Evolutionary conservation across 2,888 invertebrate genomes (phyloP).

Genomic region (Proisotoma minuta): DNA sequence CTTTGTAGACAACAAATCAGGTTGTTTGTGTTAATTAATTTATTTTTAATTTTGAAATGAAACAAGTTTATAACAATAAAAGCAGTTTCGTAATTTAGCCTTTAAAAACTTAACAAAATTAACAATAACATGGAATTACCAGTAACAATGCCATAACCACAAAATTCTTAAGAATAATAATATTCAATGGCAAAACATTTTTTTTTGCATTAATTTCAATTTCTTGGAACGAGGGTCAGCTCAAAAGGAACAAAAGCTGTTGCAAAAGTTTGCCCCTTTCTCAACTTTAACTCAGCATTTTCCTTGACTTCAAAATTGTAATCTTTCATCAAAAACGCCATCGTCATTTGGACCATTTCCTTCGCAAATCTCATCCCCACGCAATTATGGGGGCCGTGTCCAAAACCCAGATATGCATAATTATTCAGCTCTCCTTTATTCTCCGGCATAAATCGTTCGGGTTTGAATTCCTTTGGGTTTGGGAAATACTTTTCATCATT

Average conservation of each 20-base stretch:
- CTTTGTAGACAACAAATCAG: no score
- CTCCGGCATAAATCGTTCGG: slow-evolving; percentile 35
- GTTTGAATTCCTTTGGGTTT: slow-evolving; percentile 26
- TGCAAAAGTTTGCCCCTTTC: slow-evolving; percentile 24
- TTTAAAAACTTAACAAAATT: no score
- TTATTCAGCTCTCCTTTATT: slow-evolving; percentile 31
- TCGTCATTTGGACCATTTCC: slow-evolving; percentile 28
- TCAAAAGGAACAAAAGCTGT: slow-evolving; percentile 14
- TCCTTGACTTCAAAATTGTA: slow-evolving; percentile 25
- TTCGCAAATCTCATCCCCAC: slow-evolving; percentile 38
- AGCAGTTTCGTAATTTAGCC: no score
- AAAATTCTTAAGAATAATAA: no score
- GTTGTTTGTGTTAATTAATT: no score
- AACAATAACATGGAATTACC: no score
- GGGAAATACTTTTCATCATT: slow-evolving; percentile 25
- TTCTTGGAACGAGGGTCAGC: background rate
- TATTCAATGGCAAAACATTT: no score
- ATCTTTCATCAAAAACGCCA: slow-evolving; percentile 30
- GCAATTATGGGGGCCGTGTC: slow-evolving; percentile 34
- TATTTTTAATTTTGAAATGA: no score
- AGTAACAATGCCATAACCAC: no score
- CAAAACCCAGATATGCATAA: slow-evolving; percentile 34
- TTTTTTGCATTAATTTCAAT: no score
- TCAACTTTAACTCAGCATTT: slow-evolving; percentile 17
- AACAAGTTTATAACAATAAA: no score